Evolutionary conservation across 2,888 invertebrate genomes (phyloP), one percentile per base, ranked within the genome.

Genomic region (Prosopocoilus inquinatus): DNA sequence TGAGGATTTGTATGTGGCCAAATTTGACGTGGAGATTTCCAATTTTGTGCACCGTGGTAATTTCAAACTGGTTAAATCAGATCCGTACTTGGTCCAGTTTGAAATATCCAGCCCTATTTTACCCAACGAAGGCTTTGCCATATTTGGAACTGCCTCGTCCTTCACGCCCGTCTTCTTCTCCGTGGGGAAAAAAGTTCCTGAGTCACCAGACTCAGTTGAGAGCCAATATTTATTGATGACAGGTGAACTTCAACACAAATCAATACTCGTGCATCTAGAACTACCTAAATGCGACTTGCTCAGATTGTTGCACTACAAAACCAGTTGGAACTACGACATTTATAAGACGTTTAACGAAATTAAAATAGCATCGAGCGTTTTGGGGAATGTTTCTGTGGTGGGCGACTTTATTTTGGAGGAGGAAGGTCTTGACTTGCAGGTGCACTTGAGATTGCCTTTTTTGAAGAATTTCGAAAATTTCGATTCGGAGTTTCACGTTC

Each of bases 391-490:
- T 1, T 48, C 48, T 4, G 38, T 57, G 4, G 11, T 48, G 33
- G 53, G 50, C 1, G 51, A 61, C 35, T 62, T 57, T 46, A 33
- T 49, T 35, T 28, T 61, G 8, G n/a, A 47, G 12, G 41, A 55
- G 15, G 57, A 59, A 9, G 41, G 59, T 1, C 45, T 62, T 9
- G 59, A 62, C 35, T 59, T 62, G 9, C 53, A 47, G 38, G 48
- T 61, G 2, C 47, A 53, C 33, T 44, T 63, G 41, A 39, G 51
- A 34, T 44, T 55, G 7, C 63, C 61, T 11, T 57, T 63, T 50
- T 51, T 63, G 13, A 47, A 59, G 32, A 50, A 50, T 28, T 55
- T 63, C n/a, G 57, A 63, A 45, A 46, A 35, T 9, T 59, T 63
- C 34, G 51, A 63, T 28, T 57, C 47, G 1, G 59, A 53, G 41